phyloP scores from a whole-genome alignment of 2,888 invertebrate species.

The Dryobotodes eremita region DNA sequence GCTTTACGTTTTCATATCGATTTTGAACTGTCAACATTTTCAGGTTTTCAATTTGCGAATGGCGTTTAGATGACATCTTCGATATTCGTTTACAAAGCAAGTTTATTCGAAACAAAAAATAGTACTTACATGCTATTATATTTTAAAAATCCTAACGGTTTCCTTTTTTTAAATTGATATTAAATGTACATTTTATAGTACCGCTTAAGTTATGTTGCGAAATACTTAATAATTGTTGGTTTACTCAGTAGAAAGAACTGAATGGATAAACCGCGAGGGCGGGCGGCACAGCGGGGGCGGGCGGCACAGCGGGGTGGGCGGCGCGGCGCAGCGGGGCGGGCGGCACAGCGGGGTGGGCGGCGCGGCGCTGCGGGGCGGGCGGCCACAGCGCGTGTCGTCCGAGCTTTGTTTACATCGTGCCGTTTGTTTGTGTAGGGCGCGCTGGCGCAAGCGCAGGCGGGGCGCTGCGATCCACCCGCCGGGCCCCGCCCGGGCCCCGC shows the following conservation, averaged over 20 bases:
- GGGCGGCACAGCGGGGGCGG: slow-evolving; percentile 4
- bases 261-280: not conserved
- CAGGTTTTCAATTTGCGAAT: too few relatives aligned
- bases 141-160: too few relatives aligned
- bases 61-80: too few relatives aligned
- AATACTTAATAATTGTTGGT: not conserved
- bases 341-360: not conserved
- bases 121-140: too few relatives aligned
- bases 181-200: not conserved
- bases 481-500: slow-evolving; percentile 19
- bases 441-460: slow-evolving; percentile 5
- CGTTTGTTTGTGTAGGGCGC: slow-evolving; percentile 3
- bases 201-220: not conserved
- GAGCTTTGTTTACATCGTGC: slow-evolving; percentile 55
- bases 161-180: not conserved
- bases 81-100: too few relatives aligned
- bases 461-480: slow-evolving; percentile 1
- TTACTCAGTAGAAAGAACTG: not conserved
- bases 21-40: too few relatives aligned
- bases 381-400: slow-evolving; percentile 9
- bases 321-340: not conserved
- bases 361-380: not conserved
- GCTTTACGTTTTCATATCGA: too few relatives aligned
- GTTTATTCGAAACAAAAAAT: too few relatives aligned
- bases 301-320: not conserved